These are phyloP conservation scores for Brachynemurus nebulosus DNA, from an alignment of 2,888 invertebrate genomes.

Conservation along the genomic window DNA sequence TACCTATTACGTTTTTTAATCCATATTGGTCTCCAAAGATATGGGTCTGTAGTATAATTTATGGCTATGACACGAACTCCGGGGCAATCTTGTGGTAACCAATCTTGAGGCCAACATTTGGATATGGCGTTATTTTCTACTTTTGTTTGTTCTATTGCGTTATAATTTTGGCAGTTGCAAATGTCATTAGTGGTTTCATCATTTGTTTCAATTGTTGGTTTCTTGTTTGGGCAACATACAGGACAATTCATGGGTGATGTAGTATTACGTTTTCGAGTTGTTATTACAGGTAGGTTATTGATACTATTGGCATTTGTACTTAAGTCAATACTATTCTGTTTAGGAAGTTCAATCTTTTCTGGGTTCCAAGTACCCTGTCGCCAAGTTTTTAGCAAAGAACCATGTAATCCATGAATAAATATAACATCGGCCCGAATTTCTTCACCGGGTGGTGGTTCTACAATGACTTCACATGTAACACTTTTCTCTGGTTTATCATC, in stretches of 20 bases:
- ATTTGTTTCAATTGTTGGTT: neutral
- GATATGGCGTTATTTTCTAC: conserved; percentile 33
- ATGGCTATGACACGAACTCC: conserved; percentile 64
- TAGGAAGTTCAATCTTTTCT: neutral
- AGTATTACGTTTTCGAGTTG: neutral
- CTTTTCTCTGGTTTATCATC: conserved; percentile 23
- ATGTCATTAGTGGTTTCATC: neutral
- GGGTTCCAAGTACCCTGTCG: conserved; percentile 55
- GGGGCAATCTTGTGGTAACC: conserved; percentile 67
- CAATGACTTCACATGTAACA: conserved; percentile 29
- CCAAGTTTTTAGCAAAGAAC: conserved; percentile 71
- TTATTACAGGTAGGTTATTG: neutral
- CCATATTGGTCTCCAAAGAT: conserved; percentile 65
- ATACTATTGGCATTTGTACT: neutral
- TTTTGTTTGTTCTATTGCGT: neutral
- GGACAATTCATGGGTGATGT: conserved; percentile 1
- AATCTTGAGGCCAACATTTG: conserved; percentile 74
- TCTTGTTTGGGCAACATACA: neutral
- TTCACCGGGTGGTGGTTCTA: conserved; percentile 22
- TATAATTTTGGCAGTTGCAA: neutral
- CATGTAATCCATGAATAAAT: conserved; percentile 70
- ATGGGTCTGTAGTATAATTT: conserved; percentile 68
- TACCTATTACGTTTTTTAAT: conserved; percentile 48
- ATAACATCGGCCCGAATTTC: conserved; percentile 49
- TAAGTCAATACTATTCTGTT: neutral